phyloP scores from a whole-genome alignment of 64 coral and sea anemone species.

The Cladopsammia gracilis region DNA sequence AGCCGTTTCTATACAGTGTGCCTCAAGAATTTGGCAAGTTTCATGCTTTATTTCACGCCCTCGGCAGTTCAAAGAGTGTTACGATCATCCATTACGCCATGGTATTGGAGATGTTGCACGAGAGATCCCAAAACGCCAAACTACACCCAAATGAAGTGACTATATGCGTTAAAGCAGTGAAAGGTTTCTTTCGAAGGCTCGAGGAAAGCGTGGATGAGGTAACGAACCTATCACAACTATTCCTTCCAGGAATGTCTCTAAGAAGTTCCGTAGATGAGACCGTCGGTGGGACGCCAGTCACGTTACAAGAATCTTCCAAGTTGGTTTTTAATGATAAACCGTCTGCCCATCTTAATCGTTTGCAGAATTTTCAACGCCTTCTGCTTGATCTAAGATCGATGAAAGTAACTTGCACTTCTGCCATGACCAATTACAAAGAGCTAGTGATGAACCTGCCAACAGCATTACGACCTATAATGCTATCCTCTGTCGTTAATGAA shows the following conservation, averaged over 20 bases:
- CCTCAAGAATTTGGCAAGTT: slow-evolving; percentile 52
- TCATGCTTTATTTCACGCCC: slow-evolving; percentile 26
- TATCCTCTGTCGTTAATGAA: slow-evolving; percentile 63
- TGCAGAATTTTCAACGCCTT: slow-evolving; percentile 35
- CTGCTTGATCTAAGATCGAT: slow-evolving; percentile 42
- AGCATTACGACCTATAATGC: slow-evolving; percentile 65
- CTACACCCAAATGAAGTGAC: slow-evolving; percentile 13
- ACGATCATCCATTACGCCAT: slow-evolving; percentile 47
- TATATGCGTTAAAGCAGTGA: slow-evolving; percentile 14
- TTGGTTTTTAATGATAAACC: slow-evolving; percentile 57
- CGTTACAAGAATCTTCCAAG: slow-evolving; percentile 35
- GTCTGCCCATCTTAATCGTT: slow-evolving; percentile 16
- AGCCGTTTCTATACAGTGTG: slow-evolving; percentile 57
- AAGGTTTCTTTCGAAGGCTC: slow-evolving; percentile 67
- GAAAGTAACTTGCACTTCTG: slow-evolving; percentile 31
- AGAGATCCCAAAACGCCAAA: background rate
- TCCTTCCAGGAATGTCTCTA: slow-evolving; percentile 37
- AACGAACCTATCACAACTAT: background rate
- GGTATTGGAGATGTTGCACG: slow-evolving; percentile 47
- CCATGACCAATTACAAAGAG: slow-evolving; percentile 5
- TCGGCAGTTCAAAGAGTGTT: slow-evolving; percentile 41
- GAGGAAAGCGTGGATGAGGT: background rate
- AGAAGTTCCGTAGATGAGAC: background rate
- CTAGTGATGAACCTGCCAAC: slow-evolving; percentile 43
- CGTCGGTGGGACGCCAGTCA: background rate